These are phyloP conservation scores for Mustela lutreola DNA, from an alignment of 2,113 vertebrate genomes.

Conservation along the genomic window DNA sequence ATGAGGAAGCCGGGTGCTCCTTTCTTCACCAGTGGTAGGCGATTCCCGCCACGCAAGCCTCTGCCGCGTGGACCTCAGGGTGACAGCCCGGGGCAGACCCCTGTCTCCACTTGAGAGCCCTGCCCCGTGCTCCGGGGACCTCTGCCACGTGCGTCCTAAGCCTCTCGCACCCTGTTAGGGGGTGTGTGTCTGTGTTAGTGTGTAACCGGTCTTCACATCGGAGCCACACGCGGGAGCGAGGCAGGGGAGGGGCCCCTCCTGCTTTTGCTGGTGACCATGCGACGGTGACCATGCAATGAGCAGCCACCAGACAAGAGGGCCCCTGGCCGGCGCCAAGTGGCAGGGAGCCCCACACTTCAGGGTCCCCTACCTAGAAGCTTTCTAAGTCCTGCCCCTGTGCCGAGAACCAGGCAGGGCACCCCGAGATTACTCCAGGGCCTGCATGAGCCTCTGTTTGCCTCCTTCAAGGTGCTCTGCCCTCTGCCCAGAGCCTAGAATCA, in stretches of 20 bases:
- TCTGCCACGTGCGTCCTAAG: not conserved
- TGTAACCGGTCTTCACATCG: not conserved
- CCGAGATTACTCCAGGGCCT: not conserved
- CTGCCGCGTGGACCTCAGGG: fast-evolving
- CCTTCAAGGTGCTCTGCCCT: not conserved
- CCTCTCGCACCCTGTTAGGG: not conserved
- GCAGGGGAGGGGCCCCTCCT: not conserved
- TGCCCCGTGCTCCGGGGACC: not conserved
- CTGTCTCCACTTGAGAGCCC: not conserved
- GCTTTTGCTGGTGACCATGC: not conserved
- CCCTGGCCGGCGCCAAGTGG: not conserved
- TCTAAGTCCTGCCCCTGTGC: not conserved
- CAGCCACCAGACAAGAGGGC: not conserved
- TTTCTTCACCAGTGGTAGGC: not conserved
- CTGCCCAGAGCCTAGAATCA: not conserved
- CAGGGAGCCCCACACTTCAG: fast-evolving
- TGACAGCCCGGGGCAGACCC: too few species aligned
- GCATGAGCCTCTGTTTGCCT: not conserved
- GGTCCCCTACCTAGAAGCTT: not conserved
- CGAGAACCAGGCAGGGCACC: not conserved
- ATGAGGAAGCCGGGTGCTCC: not conserved
- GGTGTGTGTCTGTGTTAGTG: not conserved
- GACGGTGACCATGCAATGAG: not conserved
- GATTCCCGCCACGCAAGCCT: not conserved
- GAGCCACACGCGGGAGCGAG: not conserved